Conservation (phyloP, 2,797 vertebrate species). For the Danio jaintianensis region DNA sequence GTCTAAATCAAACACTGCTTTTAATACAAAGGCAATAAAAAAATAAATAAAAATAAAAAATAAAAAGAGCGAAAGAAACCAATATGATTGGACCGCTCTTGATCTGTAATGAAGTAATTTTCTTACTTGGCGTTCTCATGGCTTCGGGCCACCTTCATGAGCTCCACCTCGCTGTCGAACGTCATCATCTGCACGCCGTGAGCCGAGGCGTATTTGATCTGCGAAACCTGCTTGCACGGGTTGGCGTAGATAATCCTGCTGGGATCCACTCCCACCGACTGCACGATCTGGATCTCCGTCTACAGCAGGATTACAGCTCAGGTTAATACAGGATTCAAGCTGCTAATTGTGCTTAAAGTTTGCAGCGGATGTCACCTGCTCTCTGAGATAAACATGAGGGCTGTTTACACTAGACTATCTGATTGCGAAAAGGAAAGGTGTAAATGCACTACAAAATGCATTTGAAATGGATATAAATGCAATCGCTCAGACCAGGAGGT, state of each 20-base stretch:
- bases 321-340: conserved; percentile 31
- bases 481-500: too few species aligned
- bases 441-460: too few species aligned
- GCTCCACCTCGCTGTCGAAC: conserved; percentile 95
- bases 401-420: too few species aligned
- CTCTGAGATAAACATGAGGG: neutral
- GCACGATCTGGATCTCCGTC: conserved; percentile 95
- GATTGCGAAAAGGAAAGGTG: too few species aligned
- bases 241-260: conserved; percentile 97
- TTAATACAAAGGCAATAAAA: neutral
- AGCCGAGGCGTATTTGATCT: conserved; percentile 94
- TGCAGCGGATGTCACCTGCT: neutral
- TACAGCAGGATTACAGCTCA: conserved; percentile 63
- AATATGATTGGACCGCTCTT: neutral
- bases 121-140: conserved; percentile 96
- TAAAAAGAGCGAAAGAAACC: neutral
- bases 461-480: too few species aligned
- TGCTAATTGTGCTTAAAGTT: neutral
- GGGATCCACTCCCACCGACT: conserved; percentile 90
- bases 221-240: conserved; percentile 97
- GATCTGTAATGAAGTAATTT: neutral
- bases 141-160: conserved; percentile 93
- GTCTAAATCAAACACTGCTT: too few species aligned
- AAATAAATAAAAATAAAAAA: too few species aligned
- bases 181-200: conserved; percentile 98